These are phyloP conservation scores for western clawed frog (Xenopus tropicalis) DNA, from an alignment of 2,113 vertebrate genomes.

Conservation along the genomic window UCB_Xtro_10.0 CM004444.2:149011001-149011500, in stretches of 20 bases:
- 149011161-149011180: not conserved
- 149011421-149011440: too few relatives aligned
- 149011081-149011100: too few relatives aligned
- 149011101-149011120: not conserved
- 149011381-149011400: too few relatives aligned
- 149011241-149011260: not conserved
- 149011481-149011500: too few relatives aligned
- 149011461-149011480: too few relatives aligned
- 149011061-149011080: too few relatives aligned
- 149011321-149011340: too few relatives aligned
- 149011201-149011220: not conserved
- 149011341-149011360: too few relatives aligned
- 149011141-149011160: not conserved
- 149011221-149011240: not conserved
- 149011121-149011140: not conserved
- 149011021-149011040: not conserved
- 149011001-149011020: not conserved
- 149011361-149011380: too few relatives aligned
- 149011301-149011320: not conserved
- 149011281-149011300: not conserved
- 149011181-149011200: not conserved
- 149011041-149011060: not conserved
- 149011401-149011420: too few relatives aligned
- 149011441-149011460: too few relatives aligned
- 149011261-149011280: constrained; percentile 4